Evolutionary conservation across 2,888 invertebrate species (phyloP).

Genomic region (Drosophila colorata): DNA sequence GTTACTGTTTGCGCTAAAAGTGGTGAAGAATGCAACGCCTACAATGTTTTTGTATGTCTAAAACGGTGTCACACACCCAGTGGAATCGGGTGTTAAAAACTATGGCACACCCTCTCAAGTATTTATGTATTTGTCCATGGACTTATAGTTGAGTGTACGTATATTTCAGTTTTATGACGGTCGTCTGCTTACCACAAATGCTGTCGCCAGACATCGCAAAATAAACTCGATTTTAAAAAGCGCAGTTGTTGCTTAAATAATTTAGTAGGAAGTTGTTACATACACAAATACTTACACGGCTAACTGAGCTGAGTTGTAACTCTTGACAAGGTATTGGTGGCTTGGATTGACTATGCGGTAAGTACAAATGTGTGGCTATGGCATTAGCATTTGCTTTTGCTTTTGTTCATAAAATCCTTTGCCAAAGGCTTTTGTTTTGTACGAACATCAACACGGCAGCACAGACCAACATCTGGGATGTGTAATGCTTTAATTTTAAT

Average conservation of each 20-base stretch:
- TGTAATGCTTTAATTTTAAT: conserved; percentile 36
- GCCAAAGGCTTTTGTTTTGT: conserved; percentile 28
- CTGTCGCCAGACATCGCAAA: conserved; percentile 60
- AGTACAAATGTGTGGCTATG: conserved; percentile 17
- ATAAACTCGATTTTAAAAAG: conserved; percentile 75
- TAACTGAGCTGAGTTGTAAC: conserved; percentile 20
- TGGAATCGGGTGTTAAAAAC: conserved; percentile 15
- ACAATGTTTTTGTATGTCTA: conserved; percentile 40
- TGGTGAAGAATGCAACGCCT: conserved; percentile 66
- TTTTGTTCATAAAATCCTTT: conserved; percentile 58
- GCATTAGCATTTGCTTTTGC: conserved; percentile 46
- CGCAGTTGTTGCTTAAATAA: conserved; percentile 77
- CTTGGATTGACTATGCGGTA: too few relatives aligned
- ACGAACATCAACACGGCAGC: too few relatives aligned
- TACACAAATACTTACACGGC: conserved; percentile 36
- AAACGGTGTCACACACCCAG: conserved; percentile 57
- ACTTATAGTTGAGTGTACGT: conserved; percentile 1
- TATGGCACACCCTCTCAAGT: conserved; percentile 15
- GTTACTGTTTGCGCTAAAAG: conserved; percentile 24
- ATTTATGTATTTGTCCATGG: conserved; percentile 1
- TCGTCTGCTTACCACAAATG: conserved; percentile 62
- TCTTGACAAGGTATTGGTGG: conserved; percentile 38
- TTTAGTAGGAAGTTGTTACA: conserved; percentile 56
- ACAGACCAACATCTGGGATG: neutral
- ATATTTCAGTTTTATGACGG: conserved; percentile 33